These are phyloP conservation scores for Parnassius glacialis DNA, from an alignment of 2,888 invertebrate species.

Conservation along the genomic window DNA sequence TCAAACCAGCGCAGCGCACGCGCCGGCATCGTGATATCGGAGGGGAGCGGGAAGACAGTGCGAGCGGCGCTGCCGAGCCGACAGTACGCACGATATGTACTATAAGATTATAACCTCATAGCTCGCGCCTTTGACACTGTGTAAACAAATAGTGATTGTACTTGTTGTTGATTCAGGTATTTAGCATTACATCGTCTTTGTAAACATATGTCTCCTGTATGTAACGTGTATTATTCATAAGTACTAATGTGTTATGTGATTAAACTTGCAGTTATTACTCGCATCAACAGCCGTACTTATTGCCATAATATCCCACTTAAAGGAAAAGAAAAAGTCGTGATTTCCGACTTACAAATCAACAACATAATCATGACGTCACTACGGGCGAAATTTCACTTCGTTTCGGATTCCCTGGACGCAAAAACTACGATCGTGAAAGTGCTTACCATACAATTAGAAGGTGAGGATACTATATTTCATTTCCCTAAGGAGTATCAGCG, in stretches of 20 bases:
- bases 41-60: neutral
- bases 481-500: conserved; percentile 12
- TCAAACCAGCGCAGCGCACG: neutral
- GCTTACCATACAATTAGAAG: conserved; percentile 10
- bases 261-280: neutral
- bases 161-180: conserved; percentile 2
- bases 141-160: conserved; percentile 2
- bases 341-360: too few species aligned
- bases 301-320: too few species aligned
- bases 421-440: too few species aligned
- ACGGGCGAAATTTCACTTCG: conserved; percentile 10
- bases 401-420: conserved; percentile 1
- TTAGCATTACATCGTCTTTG: conserved; percentile 1
- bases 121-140: neutral
- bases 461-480: conserved; percentile 11
- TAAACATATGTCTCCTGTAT: neutral
- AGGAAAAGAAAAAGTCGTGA: too few species aligned
- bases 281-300: neutral
- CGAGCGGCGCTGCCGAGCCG: neutral
- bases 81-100: neutral
- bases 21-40: neutral
- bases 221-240: neutral
- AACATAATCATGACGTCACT: too few species aligned
- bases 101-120: neutral
- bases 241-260: too few species aligned